Percentiles rank a stretch among this genome's conserved stretches.
These are phyloP conservation scores for Campoplex nolae DNA, from an alignment of 2,888 invertebrate species.

Conservation along the genomic window DNA sequence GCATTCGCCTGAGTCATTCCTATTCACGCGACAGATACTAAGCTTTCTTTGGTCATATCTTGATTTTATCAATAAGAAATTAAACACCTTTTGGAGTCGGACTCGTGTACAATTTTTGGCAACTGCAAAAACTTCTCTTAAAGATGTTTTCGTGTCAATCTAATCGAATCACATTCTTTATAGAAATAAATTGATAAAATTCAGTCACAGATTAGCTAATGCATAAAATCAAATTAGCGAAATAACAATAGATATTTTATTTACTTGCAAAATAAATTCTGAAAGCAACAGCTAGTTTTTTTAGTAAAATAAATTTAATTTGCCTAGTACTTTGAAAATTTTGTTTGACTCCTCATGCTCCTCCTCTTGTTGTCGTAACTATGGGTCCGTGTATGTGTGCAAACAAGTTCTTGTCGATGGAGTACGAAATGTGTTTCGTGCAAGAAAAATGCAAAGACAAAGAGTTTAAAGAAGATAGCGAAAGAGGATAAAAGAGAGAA, in stretches of 20 bases:
- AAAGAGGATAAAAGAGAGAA: constrained; percentile 38
- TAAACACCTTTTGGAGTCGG: not conserved
- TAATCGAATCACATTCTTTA: too few species aligned
- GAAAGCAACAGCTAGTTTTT: not conserved
- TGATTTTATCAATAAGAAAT: not conserved
- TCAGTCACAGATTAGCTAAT: too few species aligned
- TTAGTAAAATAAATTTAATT: constrained; percentile 33
- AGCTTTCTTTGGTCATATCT: constrained; percentile 33
- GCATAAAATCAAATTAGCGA: too few species aligned
- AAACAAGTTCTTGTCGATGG: constrained; percentile 33
- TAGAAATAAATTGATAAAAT: too few species aligned
- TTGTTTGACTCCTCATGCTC: constrained; percentile 7
- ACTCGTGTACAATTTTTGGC: not conserved
- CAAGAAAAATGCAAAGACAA: constrained; percentile 57
- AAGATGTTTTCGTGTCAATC: too few species aligned
- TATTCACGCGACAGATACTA: constrained; percentile 36
- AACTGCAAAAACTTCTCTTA: too few species aligned
- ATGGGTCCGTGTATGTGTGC: not conserved
- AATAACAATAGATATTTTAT: not conserved
- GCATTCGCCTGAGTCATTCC: constrained; percentile 36
- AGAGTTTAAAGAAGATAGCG: constrained; percentile 56
- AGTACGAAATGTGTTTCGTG: constrained; percentile 52
- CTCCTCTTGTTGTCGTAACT: constrained; percentile 19
- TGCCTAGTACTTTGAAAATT: constrained; percentile 43
- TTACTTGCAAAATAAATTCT: not conserved